Base-by-base conservation (phyloP, 2,888 invertebrate genomes). In the Platycnemis pennipes region DNA sequence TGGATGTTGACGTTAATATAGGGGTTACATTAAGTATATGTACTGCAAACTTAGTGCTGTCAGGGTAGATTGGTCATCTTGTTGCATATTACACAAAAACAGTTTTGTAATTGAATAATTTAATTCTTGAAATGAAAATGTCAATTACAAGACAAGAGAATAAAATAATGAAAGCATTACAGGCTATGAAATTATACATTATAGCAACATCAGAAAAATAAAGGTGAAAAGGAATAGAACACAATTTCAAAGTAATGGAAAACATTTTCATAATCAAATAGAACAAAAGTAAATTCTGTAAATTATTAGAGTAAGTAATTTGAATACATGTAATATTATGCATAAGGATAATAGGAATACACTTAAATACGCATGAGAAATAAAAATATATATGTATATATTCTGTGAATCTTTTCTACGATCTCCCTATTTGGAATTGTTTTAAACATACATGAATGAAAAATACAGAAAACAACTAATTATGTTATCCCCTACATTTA, bases 111-210 rank as follows among this genome's bases (percentile, higher is more conserved):
- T 44, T 87, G n/a, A 56, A 56, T 91, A 42, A 63, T 49, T 89
- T 89, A 56, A 89, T 63, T 69, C 22, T 63, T 26, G 13, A 63
- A 63, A 69, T 69, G n/a, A 63, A 91, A 56, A 22, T 31, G 42
- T 53, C 31, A 53, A 53, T 91, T 63, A 91, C 63, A 91, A 63
- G 63, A 56, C 44, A 42, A 91, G n/a, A 69, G 56, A n/a, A 42
- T 63, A 63, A 69, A 69, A 69, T 44, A 91, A 91, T 16, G 44
- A 4, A 44, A 44, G n/a, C n/a, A 44, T 26, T 91, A 91, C 91
- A 91, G 22, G 63, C 63, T 44, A 63, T 63, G 63, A 91, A 91
- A 91, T 42, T 5, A 69, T 44, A 87, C 87, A 44, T 13, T 37
- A 87, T 87, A 44, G 46, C 87, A 45, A 87, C 46, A n/a, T n/a